phyloP scores from a whole-genome alignment of 1,140 invertebrate species.

The Drosophila prosaltans region DNA sequence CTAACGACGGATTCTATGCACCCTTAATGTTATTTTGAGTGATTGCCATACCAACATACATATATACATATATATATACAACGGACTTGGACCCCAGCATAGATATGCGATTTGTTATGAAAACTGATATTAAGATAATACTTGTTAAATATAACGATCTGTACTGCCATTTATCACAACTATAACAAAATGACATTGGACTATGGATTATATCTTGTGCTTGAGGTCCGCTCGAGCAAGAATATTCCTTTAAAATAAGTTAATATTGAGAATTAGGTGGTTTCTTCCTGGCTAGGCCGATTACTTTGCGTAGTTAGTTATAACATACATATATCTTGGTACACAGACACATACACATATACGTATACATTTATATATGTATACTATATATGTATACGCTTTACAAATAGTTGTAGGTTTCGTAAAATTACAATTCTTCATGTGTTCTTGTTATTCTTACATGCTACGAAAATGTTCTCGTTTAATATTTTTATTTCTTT shows the following conservation, averaged over 20 bases:
- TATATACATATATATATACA: too few relatives aligned
- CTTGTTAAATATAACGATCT: not conserved
- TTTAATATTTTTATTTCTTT: conserved; percentile 33
- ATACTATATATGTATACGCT: conserved; percentile 29
- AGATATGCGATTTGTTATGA: too few relatives aligned
- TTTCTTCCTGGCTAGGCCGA: conserved; percentile 6
- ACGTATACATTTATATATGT: conserved; percentile 13
- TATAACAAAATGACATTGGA: not conserved
- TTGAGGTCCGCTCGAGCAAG: too few relatives aligned
- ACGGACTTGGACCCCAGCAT: too few relatives aligned
- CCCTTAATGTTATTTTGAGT: too few relatives aligned
- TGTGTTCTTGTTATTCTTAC: not conserved
- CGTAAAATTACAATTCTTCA: not conserved
- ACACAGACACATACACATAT: conserved; percentile 27
- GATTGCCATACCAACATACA: too few relatives aligned
- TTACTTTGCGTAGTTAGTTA: conserved; percentile 8
- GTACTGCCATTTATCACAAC: not conserved
- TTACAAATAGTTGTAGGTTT: not conserved
- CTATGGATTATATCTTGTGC: not conserved
- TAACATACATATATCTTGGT: conserved; percentile 25
- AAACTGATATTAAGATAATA: not conserved
- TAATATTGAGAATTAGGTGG: conserved; percentile 8
- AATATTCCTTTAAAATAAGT: not conserved
- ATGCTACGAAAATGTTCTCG: not conserved
- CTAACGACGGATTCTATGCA: too few relatives aligned